Percentiles rank a stretch among this genome's conserved stretches.
Conservation (phyloP, 2,797 vertebrate genomes). For the Antrozous pallidus region DNA sequence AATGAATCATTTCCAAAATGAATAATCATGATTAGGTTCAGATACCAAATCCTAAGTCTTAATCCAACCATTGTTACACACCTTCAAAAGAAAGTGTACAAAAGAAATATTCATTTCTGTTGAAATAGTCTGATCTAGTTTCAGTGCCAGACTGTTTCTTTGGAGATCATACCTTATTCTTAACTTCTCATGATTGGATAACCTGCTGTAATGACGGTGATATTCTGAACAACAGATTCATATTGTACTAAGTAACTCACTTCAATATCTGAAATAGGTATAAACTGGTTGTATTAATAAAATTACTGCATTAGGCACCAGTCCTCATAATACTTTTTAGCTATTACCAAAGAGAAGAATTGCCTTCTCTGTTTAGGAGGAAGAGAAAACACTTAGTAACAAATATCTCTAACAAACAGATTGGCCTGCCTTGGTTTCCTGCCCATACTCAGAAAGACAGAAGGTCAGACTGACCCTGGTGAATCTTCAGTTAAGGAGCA, state of each 20-base stretch:
- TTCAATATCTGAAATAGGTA: neutral
- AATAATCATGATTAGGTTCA: neutral
- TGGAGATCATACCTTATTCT: neutral
- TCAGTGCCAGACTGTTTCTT: neutral
- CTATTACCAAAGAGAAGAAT: neutral
- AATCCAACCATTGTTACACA: neutral
- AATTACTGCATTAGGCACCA: neutral
- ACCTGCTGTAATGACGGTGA: neutral
- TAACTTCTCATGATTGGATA: constrained; percentile 24
- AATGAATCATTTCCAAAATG: neutral
- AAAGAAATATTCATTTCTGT: neutral
- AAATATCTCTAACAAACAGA: neutral
- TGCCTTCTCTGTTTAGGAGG: neutral
- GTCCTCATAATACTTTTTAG: neutral
- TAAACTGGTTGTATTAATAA: constrained; percentile 53
- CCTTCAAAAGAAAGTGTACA: neutral
- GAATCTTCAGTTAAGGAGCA: constrained; percentile 42
- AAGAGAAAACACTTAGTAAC: neutral
- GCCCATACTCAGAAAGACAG: neutral
- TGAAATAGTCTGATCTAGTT: neutral
- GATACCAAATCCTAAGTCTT: neutral
- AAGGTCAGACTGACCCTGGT: constrained; percentile 44
- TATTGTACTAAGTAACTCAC: neutral
- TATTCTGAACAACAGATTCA: constrained; percentile 15
- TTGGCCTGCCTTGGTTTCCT: constrained; percentile 43